phyloP scores from a whole-genome alignment of 2,888 invertebrate species.

The Timandra comae region DNA sequence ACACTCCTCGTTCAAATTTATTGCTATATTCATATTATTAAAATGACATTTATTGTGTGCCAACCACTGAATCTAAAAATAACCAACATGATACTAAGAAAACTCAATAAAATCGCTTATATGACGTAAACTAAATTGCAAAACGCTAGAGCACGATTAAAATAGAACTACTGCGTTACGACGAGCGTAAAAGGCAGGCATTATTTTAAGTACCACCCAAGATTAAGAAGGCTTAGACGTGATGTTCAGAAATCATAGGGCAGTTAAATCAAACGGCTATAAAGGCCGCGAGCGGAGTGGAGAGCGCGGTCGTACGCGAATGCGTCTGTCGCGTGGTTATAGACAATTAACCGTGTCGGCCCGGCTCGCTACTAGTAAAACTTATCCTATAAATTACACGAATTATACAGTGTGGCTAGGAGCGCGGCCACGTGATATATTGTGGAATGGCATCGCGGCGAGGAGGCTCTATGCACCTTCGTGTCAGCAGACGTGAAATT shows the following conservation, averaged over 20 bases:
- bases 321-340: conserved; percentile 69
- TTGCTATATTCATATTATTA: conserved; percentile 43
- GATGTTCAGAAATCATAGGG: conserved; percentile 33
- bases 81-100: conserved; percentile 1
- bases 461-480: conserved; percentile 29
- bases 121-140: conserved; percentile 7
- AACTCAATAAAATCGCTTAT: too few species aligned
- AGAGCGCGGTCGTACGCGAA: conserved; percentile 32
- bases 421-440: conserved; percentile 68
- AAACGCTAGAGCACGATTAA: conserved; percentile 8
- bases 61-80: conserved; percentile 21
- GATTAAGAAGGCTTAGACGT: conserved; percentile 25
- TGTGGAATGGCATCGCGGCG: conserved; percentile 51
- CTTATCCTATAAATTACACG: conserved; percentile 68
- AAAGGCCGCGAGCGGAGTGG: conserved; percentile 29
- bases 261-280: conserved; percentile 43
- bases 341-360: conserved; percentile 60
- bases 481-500: conserved; percentile 69
- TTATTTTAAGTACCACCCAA: conserved; percentile 19
- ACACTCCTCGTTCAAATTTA: conserved; percentile 40
- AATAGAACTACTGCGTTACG: conserved; percentile 17
- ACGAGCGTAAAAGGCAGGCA: conserved; percentile 14
- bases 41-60: conserved; percentile 38
- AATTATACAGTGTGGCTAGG: conserved; percentile 64
- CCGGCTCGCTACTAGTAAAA: conserved; percentile 57